These are phyloP conservation scores for Orthosia incerta DNA, from an alignment of 2,888 invertebrate genomes.

Conservation along the genomic window DNA sequence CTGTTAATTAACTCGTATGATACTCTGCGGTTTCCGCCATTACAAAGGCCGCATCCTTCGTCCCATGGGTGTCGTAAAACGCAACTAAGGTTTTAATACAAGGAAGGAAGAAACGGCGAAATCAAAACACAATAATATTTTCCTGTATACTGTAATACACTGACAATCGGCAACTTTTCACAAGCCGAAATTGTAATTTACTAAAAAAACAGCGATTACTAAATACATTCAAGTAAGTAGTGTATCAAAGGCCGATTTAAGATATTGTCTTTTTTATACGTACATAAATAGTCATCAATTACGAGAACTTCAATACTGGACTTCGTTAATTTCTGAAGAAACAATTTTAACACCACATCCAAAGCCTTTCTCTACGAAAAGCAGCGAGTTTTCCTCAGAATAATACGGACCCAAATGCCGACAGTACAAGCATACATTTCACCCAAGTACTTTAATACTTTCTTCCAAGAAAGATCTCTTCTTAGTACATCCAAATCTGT, in stretches of 20 bases:
- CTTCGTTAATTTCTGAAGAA: too few species aligned
- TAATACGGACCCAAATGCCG: background rate
- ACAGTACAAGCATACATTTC: background rate
- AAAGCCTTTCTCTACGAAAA: background rate
- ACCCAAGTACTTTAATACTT: slow-evolving; percentile 20
- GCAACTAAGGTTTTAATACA: slow-evolving; percentile 19
- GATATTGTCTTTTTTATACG: too few species aligned
- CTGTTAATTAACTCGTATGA: slow-evolving; percentile 45
- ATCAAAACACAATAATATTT: background rate
- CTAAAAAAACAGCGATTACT: background rate
- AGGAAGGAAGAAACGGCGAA: slow-evolving; percentile 8
- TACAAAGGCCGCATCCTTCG: slow-evolving; percentile 8
- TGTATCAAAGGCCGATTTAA: too few species aligned
- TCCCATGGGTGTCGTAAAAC: slow-evolving; percentile 35
- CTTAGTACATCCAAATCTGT: slow-evolving; percentile 22
- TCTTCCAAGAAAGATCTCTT: slow-evolving; percentile 17
- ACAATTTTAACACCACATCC: background rate
- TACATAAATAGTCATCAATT: too few species aligned
- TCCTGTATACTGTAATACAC: background rate
- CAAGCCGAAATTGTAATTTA: background rate
- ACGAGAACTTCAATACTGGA: background rate
- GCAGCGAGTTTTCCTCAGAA: background rate
- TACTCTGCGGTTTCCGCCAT: slow-evolving; percentile 33
- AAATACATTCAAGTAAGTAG: background rate
- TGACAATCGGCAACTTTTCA: background rate